Evolutionary conservation across 1,140 invertebrate genomes (phyloP).

Genomic region (Ips nitidus): DNA sequence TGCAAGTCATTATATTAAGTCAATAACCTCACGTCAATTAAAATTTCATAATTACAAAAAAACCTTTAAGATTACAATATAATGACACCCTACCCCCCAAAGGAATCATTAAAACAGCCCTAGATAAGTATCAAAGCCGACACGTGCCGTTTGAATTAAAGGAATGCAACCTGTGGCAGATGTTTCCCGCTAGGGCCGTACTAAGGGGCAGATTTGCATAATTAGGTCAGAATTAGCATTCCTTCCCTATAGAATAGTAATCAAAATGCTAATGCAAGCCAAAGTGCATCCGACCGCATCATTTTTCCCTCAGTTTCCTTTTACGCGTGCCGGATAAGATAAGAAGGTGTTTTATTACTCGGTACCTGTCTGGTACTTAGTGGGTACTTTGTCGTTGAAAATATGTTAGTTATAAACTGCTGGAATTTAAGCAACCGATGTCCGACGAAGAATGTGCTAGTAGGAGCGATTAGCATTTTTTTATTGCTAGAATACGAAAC

Average conservation of each 20-base stretch:
- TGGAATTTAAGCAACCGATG: neutral
- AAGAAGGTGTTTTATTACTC: too few relatives aligned
- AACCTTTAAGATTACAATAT: too few relatives aligned
- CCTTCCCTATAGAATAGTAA: neutral
- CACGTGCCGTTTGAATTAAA: neutral
- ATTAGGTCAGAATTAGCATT: constrained; percentile 1
- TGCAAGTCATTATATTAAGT: too few relatives aligned
- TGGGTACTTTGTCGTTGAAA: neutral
- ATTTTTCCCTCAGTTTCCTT: too few relatives aligned
- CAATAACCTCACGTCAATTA: too few relatives aligned
- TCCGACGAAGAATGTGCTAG: neutral
- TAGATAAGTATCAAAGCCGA: neutral
- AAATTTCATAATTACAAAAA: too few relatives aligned
- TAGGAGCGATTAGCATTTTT: neutral
- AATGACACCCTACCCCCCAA: too few relatives aligned
- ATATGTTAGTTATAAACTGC: neutral
- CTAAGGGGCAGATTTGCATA: neutral
- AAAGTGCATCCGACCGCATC: neutral
- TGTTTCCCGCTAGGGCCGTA: neutral
- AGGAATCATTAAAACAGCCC: too few relatives aligned
- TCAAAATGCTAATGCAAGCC: neutral
- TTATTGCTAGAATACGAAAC: neutral
- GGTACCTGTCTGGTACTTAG: too few relatives aligned
- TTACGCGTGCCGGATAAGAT: too few relatives aligned
- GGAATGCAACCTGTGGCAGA: neutral